Conservation (phyloP, 2,888 invertebrate genomes). For the Corbicula japonica region DNA sequence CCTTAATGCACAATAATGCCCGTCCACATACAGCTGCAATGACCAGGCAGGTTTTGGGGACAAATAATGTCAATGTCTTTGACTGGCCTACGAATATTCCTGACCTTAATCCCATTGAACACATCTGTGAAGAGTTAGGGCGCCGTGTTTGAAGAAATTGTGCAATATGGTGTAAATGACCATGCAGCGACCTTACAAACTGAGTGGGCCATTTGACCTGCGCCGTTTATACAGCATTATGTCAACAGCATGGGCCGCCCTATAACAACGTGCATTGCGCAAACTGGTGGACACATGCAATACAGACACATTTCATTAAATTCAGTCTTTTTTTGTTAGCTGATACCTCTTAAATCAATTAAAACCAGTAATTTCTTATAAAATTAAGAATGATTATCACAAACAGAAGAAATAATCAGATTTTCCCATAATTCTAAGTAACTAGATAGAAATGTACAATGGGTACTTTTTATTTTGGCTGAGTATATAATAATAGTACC, state of each 20-base stretch:
- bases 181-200: constrained; percentile 3
- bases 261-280: constrained; percentile 6
- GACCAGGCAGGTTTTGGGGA: constrained; percentile 1
- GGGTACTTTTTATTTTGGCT: constrained; percentile 3
- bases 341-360: no score
- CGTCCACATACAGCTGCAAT: not conserved
- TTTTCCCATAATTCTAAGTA: not conserved
- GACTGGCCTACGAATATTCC: constrained; percentile 17
- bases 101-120: constrained; percentile 12
- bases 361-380: not conserved
- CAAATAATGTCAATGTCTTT: constrained; percentile 19
- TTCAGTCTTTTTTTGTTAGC: not conserved
- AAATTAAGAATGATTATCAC: not conserved
- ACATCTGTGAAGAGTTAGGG: constrained; percentile 13
- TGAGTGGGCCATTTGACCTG: constrained; percentile 11
- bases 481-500: no score
- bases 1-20: not conserved
- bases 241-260: constrained; percentile 12
- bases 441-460: not conserved
- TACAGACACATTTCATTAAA: not conserved
- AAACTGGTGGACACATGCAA: not conserved
- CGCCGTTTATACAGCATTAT: constrained; percentile 21
- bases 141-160: constrained; percentile 5
- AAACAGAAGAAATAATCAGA: no score
- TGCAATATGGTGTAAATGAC: constrained; percentile 8